A percentile compares a stretch with the other conserved stretches of the same genome.
Conservation (phyloP, 2,888 invertebrate species). For the Limnephilus auricula region DNA sequence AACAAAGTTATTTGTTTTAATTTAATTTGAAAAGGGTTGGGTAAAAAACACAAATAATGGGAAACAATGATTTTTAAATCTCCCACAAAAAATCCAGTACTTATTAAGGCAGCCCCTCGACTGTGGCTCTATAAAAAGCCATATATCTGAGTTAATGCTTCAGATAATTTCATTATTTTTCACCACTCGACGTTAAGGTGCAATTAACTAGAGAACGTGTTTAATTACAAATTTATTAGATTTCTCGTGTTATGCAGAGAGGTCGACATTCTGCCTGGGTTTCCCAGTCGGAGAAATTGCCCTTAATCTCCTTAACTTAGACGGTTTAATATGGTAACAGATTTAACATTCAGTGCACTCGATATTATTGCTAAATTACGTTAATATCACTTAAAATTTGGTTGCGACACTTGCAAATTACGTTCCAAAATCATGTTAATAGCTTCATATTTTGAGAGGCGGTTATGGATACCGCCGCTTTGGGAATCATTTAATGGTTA, state of each 20-base stretch:
- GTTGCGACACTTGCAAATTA: too few relatives aligned
- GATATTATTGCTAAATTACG: slow-evolving; percentile 49
- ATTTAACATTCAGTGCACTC: slow-evolving; percentile 38
- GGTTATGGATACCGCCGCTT: too few relatives aligned
- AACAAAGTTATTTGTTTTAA: too few relatives aligned
- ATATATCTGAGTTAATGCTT: slow-evolving; percentile 29
- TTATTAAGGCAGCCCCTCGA: neutral
- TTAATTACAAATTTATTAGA: slow-evolving; percentile 65
- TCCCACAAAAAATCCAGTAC: neutral
- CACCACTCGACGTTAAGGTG: slow-evolving; percentile 57
- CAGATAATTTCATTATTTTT: slow-evolving; percentile 63
- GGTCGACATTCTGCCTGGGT: neutral
- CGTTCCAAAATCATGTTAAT: too few relatives aligned
- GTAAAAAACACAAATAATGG: neutral
- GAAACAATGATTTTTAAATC: neutral
- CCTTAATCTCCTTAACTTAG: slow-evolving; percentile 49
- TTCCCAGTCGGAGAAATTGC: slow-evolving; percentile 39
- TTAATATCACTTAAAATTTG: neutral
- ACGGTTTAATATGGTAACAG: slow-evolving; percentile 35
- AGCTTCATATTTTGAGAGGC: too few relatives aligned
- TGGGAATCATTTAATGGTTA: too few relatives aligned
- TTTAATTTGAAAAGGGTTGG: too few relatives aligned
- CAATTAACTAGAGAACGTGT: slow-evolving; percentile 61
- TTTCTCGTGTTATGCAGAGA: slow-evolving; percentile 54
- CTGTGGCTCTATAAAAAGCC: slow-evolving; percentile 20